Evolutionary conservation across 2,888 invertebrate genomes (phyloP).

Genomic region (Conus canariensis): DNA sequence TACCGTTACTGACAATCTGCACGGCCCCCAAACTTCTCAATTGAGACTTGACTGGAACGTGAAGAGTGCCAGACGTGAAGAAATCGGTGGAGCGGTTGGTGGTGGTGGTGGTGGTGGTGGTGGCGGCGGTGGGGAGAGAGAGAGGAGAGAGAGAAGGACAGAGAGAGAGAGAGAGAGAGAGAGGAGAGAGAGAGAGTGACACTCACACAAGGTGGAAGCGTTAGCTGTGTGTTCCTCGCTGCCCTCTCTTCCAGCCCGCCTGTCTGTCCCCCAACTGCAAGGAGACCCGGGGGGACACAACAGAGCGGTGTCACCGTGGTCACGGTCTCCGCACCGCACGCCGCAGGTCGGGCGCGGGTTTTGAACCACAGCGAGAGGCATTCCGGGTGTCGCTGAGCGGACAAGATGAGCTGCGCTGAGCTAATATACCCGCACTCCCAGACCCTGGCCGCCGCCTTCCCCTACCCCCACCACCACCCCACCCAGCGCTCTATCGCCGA

Average conservation of each 20-base stretch:
- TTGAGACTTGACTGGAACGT: not conserved
- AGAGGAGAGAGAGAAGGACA: not conserved
- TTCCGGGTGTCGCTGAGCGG: too few relatives aligned
- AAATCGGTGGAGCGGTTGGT: not conserved
- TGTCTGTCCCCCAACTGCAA: not conserved
- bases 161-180: not conserved
- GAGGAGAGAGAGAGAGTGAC: not conserved
- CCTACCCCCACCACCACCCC: not conserved
- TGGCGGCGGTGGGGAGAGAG: not conserved
- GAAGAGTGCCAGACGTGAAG: not conserved
- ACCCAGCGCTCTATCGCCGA: not conserved
- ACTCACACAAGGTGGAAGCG: constrained; percentile 1
- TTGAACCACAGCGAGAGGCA: too few relatives aligned
- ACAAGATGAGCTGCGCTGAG: constrained; percentile 26
- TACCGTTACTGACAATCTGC: constrained; percentile 18
- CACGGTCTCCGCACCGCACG: too few relatives aligned
- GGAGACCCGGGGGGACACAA: too few relatives aligned
- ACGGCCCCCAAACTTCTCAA: constrained; percentile 8
- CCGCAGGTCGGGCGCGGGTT: too few relatives aligned
- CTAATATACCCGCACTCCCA: constrained; percentile 13
- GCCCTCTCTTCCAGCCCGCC: not conserved
- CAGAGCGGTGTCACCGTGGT: too few relatives aligned
- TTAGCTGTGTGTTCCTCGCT: not conserved
- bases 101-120: too few relatives aligned
- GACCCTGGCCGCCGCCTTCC: not conserved